These are phyloP conservation scores for Cyclopterus lumpus DNA, from an alignment of 2,797 vertebrate species.

Conservation along the genomic window DNA sequence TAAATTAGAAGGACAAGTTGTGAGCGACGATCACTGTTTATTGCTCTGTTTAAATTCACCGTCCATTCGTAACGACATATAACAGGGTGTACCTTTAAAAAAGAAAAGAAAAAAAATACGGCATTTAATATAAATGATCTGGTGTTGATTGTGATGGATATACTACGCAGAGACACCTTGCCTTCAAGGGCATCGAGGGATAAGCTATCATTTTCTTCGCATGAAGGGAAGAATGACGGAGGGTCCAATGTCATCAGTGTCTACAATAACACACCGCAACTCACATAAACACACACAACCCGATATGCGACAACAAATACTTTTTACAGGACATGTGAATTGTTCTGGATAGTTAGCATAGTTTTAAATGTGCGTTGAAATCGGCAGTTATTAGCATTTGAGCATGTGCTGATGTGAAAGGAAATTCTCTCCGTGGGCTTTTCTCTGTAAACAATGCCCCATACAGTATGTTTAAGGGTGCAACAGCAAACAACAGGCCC, in stretches of 20 bases:
- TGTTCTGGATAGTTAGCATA: constrained; percentile 5
- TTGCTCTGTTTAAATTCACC: constrained; percentile 77
- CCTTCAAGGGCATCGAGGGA: constrained; percentile 85
- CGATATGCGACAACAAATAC: constrained; percentile 30
- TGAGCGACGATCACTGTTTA: constrained; percentile 68
- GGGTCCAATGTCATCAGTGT: constrained; percentile 78
- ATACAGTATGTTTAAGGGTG: neutral
- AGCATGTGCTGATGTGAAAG: neutral
- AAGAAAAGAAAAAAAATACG: constrained; percentile 49
- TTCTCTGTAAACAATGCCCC: neutral
- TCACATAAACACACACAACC: constrained; percentile 39
- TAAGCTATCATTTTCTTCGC: constrained; percentile 85
- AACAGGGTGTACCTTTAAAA: constrained; percentile 68
- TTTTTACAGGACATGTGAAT: neutral
- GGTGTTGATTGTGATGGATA: constrained; percentile 87
- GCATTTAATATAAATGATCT: constrained; percentile 87
- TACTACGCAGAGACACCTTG: constrained; percentile 83
- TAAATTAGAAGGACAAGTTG: constrained; percentile 81
- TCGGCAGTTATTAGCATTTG: neutral
- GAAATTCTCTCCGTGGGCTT: constrained; percentile 5
- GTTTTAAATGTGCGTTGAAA: constrained; percentile 8
- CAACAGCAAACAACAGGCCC: constrained; percentile 42
- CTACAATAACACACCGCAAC: constrained; percentile 72
- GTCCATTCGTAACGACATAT: constrained; percentile 62
- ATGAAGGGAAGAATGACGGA: constrained; percentile 79